A percentile compares a stretch with the other conserved stretches of the same genome.
phyloP scores from a whole-genome alignment of 2,888 invertebrate species.

The Caenorhabditis doughertyi region DNA sequence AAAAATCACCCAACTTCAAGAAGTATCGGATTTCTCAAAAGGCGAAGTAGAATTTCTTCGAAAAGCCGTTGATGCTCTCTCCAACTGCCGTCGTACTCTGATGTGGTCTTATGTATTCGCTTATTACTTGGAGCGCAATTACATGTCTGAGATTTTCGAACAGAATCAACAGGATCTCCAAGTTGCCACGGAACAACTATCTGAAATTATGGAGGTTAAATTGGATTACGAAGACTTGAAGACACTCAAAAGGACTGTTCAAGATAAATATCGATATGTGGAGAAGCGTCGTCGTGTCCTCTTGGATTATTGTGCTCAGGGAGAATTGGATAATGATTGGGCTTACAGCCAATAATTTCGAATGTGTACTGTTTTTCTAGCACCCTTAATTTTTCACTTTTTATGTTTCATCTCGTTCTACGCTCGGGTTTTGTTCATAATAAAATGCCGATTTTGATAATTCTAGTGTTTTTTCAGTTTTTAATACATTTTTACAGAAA shows the following conservation, averaged over 20 bases:
- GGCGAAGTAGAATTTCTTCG: conserved; percentile 98
- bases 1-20: conserved; percentile 99
- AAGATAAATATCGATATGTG: conserved; percentile 90
- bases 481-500: too few species aligned
- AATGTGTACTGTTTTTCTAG: too few species aligned
- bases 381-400: too few species aligned
- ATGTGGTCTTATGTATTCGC: conserved; percentile 99
- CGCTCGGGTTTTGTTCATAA: too few species aligned
- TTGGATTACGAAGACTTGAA: conserved; percentile 96
- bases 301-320: conserved; percentile 97
- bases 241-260: conserved; percentile 97
- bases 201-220: conserved; percentile 97
- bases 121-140: conserved; percentile 97
- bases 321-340: conserved; percentile 99
- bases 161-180: conserved; percentile 89
- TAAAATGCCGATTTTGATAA: too few species aligned
- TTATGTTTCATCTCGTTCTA: too few species aligned
- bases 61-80: conserved; percentile 88
- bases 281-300: conserved; percentile 96
- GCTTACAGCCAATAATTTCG: conserved; percentile 86
- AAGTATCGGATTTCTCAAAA: conserved; percentile 99
- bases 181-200: conserved; percentile 96
- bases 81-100: conserved; percentile 89
- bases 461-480: too few species aligned
- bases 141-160: conserved; percentile 98